phyloP scores from a whole-genome alignment of 2,797 vertebrate genomes.

The Percopsis omiscomaycus region DNA sequence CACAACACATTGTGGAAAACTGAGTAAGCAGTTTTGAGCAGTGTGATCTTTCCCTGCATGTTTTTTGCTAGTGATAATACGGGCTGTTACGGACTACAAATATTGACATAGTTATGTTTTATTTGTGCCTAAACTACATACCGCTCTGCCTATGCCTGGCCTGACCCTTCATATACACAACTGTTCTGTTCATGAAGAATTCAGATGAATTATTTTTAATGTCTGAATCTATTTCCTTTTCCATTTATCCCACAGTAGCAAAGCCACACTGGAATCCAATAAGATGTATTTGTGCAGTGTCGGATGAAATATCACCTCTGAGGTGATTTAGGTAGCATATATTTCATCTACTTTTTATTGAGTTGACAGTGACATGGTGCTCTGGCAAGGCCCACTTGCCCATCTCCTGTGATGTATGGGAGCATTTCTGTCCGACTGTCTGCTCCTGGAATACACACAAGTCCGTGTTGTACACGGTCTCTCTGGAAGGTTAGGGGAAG shows the following conservation, averaged over 20 bases:
- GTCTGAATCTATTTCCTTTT: not conserved
- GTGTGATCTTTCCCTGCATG: no score
- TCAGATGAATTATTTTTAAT: not conserved
- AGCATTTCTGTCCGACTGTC: slow-evolving; percentile 1
- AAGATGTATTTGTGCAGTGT: not conserved
- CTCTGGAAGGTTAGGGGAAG: no score
- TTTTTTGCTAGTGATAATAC: no score
- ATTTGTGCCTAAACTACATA: no score
- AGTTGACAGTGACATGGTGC: slow-evolving; percentile 16
- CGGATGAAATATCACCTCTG: slow-evolving; percentile 8
- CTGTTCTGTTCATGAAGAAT: not conserved
- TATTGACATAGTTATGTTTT: no score
- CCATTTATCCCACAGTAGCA: not conserved
- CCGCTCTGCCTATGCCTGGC: no score
- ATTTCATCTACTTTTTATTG: slow-evolving; percentile 12
- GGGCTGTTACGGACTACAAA: no score
- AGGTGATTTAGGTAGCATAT: slow-evolving; percentile 4
- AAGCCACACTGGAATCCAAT: not conserved
- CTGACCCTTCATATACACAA: no score
- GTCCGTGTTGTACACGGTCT: no score
- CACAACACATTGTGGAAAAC: no score
- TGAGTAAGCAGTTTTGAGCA: no score
- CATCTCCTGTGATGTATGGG: not conserved
- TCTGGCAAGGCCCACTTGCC: slow-evolving; percentile 3
- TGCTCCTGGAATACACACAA: not conserved